Evolutionary conservation across 1,140 invertebrate species (phyloP).

Genomic region (Brachionus rotundiformis): DNA sequence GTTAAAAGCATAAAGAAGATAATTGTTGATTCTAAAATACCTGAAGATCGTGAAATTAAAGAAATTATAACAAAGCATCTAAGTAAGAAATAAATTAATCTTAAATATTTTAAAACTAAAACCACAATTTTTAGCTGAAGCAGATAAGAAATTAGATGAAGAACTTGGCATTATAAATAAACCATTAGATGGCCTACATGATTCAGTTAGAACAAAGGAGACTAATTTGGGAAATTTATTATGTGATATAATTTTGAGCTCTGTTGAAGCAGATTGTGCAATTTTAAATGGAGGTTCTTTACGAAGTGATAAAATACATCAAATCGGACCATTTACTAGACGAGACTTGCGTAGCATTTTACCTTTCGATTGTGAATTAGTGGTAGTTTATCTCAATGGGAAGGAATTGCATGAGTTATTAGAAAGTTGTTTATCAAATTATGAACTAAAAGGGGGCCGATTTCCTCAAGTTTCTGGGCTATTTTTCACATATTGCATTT

Average conservation of each 20-base stretch:
- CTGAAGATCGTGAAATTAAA: slow-evolving; percentile 74
- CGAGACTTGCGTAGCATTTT: slow-evolving; percentile 78
- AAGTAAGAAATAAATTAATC: slow-evolving; percentile 63
- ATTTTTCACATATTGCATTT: slow-evolving; percentile 63
- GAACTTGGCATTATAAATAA: slow-evolving; percentile 76
- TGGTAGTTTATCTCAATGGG: slow-evolving; percentile 67
- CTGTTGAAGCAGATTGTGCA: slow-evolving; percentile 78
- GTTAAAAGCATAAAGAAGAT: slow-evolving; percentile 70
- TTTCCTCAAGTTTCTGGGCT: slow-evolving; percentile 70
- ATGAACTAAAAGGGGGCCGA: slow-evolving; percentile 62
- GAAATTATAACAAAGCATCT: slow-evolving; percentile 73
- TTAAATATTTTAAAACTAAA: not conserved
- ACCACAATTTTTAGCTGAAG: not conserved
- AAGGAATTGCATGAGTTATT: slow-evolving; percentile 66
- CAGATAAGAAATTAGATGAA: slow-evolving; percentile 45
- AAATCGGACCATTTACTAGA: slow-evolving; percentile 77
- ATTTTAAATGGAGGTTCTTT: slow-evolving; percentile 84
- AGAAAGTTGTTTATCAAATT: slow-evolving; percentile 21
- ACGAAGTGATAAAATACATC: slow-evolving; percentile 73
- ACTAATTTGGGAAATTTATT: slow-evolving; percentile 88
- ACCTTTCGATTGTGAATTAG: slow-evolving; percentile 78
- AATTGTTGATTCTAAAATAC: slow-evolving; percentile 72
- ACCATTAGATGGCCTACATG: slow-evolving; percentile 80
- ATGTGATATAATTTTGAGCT: slow-evolving; percentile 79
- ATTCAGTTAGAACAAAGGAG: slow-evolving; percentile 75